phyloP scores from a whole-genome alignment of 2,888 invertebrate species.

The Habrosyne pyritoides region DNA sequence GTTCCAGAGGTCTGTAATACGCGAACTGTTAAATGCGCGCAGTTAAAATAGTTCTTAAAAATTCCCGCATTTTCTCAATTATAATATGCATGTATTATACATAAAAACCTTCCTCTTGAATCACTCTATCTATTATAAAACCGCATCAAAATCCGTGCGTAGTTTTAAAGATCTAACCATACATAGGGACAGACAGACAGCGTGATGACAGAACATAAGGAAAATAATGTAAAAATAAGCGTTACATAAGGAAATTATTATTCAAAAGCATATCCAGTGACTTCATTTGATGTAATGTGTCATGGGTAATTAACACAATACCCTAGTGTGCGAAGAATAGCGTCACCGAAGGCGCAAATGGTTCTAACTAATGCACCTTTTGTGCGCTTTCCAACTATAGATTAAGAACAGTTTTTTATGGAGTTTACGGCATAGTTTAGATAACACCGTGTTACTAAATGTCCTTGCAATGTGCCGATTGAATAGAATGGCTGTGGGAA shows the following conservation, averaged over 20 bases:
- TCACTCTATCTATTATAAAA: too few species aligned
- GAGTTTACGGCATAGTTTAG: background rate
- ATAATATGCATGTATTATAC: too few species aligned
- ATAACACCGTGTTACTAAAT: constrained; percentile 4
- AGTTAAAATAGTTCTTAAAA: too few species aligned
- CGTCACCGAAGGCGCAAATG: background rate
- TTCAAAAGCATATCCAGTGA: background rate
- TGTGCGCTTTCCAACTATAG: constrained; percentile 6
- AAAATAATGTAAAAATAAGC: background rate
- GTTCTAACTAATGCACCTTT: background rate
- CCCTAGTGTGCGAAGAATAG: constrained; percentile 1
- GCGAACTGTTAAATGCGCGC: too few species aligned
- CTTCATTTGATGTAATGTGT: background rate
- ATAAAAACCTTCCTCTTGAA: too few species aligned
- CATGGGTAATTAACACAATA: background rate
- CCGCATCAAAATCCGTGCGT: too few species aligned
- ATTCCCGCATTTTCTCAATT: too few species aligned
- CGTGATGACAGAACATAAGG: too few species aligned
- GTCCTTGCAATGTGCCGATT: background rate
- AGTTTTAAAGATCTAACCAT: too few species aligned
- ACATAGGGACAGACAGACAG: too few species aligned
- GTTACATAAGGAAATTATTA: constrained; percentile 5
- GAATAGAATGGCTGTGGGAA: background rate
- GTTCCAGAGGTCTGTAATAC: too few species aligned
- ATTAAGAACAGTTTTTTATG: background rate